phyloP scores from a whole-genome alignment of 2,113 vertebrate species.

The Oncorhynchus clarkii region DNA sequence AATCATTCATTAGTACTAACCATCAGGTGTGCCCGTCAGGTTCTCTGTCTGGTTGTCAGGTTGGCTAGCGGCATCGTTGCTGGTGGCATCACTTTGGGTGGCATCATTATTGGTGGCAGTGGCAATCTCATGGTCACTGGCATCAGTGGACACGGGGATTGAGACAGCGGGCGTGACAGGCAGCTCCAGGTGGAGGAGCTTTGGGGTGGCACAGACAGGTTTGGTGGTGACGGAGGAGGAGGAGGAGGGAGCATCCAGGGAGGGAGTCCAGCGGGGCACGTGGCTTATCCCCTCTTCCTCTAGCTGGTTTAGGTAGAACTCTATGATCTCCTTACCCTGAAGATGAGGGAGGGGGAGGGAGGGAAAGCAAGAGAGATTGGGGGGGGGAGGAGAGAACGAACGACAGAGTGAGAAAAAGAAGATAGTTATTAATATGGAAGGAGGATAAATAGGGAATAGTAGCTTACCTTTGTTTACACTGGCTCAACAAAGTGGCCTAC shows the following conservation, averaged over 20 bases:
- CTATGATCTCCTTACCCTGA: constrained; percentile 96
- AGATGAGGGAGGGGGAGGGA: background rate
- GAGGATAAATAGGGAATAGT: no score
- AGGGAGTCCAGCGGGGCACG: constrained; percentile 84
- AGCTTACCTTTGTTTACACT: no score
- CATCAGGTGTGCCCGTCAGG: constrained; percentile 79
- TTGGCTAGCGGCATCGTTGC: constrained; percentile 59
- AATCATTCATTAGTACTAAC: constrained; percentile 45
- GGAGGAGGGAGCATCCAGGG: constrained; percentile 24
- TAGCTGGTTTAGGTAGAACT: constrained; percentile 90
- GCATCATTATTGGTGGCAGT: constrained; percentile 35
- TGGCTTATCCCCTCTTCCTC: constrained; percentile 86
- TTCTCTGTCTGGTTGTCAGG: constrained; percentile 70
- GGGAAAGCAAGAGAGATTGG: background rate
- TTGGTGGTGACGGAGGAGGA: constrained; percentile 40
- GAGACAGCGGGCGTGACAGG: constrained; percentile 46
- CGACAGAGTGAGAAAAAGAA: background rate
- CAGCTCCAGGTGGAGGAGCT: constrained; percentile 20
- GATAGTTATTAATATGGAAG: background rate
- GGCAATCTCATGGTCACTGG: constrained; percentile 65
- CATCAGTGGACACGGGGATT: constrained; percentile 59
- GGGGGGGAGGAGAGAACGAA: background rate
- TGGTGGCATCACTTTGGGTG: constrained; percentile 44
- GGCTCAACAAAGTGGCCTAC: background rate
- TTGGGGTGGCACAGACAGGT: constrained; percentile 64